phyloP scores from a whole-genome alignment of 2,113 vertebrate genomes.

The Tragelaphus strepsiceros region DNA sequence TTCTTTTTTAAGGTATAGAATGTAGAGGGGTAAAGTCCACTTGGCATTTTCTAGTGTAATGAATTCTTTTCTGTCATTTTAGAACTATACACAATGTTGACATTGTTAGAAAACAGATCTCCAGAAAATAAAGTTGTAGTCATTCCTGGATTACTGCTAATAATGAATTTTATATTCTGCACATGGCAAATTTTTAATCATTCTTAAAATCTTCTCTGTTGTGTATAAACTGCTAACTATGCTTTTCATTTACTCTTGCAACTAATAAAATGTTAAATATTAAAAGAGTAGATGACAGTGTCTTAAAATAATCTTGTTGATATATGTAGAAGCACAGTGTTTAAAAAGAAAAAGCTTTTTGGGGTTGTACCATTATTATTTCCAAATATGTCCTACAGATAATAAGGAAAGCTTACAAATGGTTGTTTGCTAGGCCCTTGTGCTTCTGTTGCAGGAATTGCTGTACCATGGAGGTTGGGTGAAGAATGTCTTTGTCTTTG shows the following conservation, averaged over 20 bases:
- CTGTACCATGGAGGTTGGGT: background rate
- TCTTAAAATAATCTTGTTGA: conserved; percentile 29
- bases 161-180: conserved; percentile 15
- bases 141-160: background rate
- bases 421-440: conserved; percentile 12
- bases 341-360: background rate
- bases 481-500: conserved; percentile 7
- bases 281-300: background rate
- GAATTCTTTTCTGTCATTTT: conserved; percentile 1
- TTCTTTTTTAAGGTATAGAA: background rate
- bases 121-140: background rate
- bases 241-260: conserved; percentile 24
- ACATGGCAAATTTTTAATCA: background rate
- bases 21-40: background rate
- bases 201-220: background rate
- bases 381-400: background rate
- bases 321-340: background rate
- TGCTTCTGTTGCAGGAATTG: background rate
- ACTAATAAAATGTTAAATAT: conserved; percentile 18
- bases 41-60: conserved; percentile 6
- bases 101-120: background rate
- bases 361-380: background rate
- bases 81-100: background rate
- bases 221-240: background rate
- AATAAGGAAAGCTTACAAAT: background rate